phyloP scores from a whole-genome alignment of 2,113 vertebrate genomes.

The Petroica traversi region DNA sequence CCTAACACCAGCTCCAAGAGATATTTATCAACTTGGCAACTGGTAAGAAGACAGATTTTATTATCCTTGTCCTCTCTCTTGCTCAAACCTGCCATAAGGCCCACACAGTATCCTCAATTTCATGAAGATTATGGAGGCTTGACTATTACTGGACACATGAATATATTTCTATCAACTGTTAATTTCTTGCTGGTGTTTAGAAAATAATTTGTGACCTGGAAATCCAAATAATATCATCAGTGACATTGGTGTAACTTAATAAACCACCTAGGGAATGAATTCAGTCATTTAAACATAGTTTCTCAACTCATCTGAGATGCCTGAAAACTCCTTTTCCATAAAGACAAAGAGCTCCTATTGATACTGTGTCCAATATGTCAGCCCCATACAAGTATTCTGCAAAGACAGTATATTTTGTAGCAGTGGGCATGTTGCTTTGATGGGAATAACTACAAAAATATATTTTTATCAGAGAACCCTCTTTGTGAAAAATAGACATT shows the following conservation, averaged over 20 bases:
- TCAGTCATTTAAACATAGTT: not conserved
- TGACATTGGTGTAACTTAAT: not conserved
- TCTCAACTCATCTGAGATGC: not conserved
- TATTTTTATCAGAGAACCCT: not conserved
- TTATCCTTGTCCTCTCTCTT: not conserved
- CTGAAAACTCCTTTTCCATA: not conserved
- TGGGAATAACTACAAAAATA: not conserved
- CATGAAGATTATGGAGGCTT: not conserved
- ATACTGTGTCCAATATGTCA: not conserved
- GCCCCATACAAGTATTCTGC: not conserved
- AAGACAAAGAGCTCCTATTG: not conserved
- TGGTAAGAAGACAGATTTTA: not conserved
- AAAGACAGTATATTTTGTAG: not conserved
- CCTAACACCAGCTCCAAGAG: not conserved
- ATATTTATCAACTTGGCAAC: not conserved
- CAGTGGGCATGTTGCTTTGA: not conserved
- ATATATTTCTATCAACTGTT: not conserved
- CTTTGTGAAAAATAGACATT: not conserved
- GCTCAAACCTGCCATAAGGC: not conserved
- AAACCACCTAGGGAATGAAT: not conserved
- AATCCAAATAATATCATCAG: not conserved
- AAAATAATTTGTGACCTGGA: not conserved
- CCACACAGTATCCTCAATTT: rapidly evolving
- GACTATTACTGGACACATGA: not conserved
- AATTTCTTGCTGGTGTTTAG: not conserved